phyloP scores from a whole-genome alignment of 64 coral and sea anemone genomes.

The Hydrozoanthus tunicans region DNA sequence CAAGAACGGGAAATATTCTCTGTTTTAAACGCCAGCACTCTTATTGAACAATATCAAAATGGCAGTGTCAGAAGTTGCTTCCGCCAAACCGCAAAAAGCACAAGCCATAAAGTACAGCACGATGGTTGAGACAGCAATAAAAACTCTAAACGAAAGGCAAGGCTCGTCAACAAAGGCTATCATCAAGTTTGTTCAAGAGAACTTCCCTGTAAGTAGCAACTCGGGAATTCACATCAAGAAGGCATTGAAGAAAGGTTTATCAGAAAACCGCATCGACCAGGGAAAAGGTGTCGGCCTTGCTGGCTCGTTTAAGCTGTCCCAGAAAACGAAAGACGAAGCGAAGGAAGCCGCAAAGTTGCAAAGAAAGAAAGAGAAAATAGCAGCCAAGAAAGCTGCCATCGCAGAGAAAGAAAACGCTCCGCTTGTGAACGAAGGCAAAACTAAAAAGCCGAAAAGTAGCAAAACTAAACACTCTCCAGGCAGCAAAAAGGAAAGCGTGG shows the following conservation, averaged over 20 bases:
- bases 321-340: constrained; percentile 77
- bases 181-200: constrained; percentile 73
- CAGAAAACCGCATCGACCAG: constrained; percentile 63
- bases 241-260: constrained; percentile 71
- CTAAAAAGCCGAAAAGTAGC: constrained; percentile 34
- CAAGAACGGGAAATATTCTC: background rate
- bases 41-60: constrained; percentile 4
- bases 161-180: constrained; percentile 91
- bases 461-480: constrained; percentile 11
- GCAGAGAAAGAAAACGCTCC: constrained; percentile 44
- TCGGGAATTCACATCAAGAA: constrained; percentile 72
- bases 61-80: constrained; percentile 14
- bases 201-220: constrained; percentile 64
- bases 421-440: constrained; percentile 13
- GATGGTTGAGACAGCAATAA: constrained; percentile 92
- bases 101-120: constrained; percentile 72
- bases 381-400: constrained; percentile 49
- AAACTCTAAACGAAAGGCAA: constrained; percentile 70
- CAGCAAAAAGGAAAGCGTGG: constrained; percentile 30
- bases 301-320: constrained; percentile 86
- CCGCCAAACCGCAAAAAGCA: constrained; percentile 51
- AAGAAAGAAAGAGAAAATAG: constrained; percentile 56
- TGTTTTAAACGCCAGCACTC: background rate
- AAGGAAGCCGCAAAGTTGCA: constrained; percentile 63
- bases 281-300: constrained; percentile 78